These are phyloP conservation scores for Caenorhabditis sp. DNA, from an alignment of 2,888 invertebrate species.

Conservation along the genomic window DNA sequence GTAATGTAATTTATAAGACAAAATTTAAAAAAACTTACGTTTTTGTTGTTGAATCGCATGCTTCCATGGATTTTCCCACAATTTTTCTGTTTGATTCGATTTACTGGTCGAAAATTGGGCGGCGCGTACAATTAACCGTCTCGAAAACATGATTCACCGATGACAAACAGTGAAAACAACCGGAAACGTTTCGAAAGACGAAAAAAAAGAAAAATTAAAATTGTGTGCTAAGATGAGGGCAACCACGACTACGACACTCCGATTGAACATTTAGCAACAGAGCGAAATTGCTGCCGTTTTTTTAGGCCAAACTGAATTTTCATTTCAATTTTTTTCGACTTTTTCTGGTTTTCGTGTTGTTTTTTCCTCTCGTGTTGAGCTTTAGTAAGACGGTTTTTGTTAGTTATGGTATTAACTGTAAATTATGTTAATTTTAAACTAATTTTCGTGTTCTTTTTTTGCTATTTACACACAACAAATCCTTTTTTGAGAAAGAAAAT, in stretches of 20 bases:
- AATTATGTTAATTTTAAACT: too few species aligned
- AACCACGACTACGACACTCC: slow-evolving; percentile 28
- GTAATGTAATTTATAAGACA: neutral
- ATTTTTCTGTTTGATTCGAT: slow-evolving; percentile 26
- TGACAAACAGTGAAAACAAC: slow-evolving; percentile 1
- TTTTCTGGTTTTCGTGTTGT: neutral
- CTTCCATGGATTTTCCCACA: slow-evolving; percentile 69
- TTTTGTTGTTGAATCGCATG: slow-evolving; percentile 50
- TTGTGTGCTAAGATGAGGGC: slow-evolving; percentile 19
- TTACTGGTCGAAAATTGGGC: slow-evolving; percentile 2
- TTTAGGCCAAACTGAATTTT: slow-evolving; percentile 24
- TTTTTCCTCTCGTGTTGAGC: too few species aligned
- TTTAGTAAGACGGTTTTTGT: too few species aligned
- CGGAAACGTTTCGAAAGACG: neutral
- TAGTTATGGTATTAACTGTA: too few species aligned
- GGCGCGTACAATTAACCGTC: neutral
- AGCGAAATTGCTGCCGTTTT: slow-evolving; percentile 18
- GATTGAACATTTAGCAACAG: slow-evolving; percentile 2
- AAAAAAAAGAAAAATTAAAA: neutral
- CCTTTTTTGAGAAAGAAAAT: too few species aligned
- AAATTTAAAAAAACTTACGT: neutral
- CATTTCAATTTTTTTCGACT: slow-evolving; percentile 13
- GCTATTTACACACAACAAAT: too few species aligned
- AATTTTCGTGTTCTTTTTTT: too few species aligned
- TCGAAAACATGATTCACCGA: neutral